Conservation (phyloP, 2,888 invertebrate genomes). For the Piscicola geometra region DNA sequence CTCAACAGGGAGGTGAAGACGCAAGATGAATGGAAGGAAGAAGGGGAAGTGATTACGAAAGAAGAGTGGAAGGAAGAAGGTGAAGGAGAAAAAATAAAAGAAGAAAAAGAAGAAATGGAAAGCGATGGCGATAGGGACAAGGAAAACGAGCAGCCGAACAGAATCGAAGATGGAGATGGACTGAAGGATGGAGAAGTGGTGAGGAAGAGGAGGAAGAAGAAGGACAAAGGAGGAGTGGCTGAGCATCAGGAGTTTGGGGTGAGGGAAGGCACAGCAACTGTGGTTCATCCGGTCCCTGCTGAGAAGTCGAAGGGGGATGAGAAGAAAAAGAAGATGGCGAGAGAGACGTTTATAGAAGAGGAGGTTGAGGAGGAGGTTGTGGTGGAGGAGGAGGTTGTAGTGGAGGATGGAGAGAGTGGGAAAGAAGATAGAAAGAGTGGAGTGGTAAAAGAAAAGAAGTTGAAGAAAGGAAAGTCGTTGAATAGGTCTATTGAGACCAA, state of each 20-base stretch:
- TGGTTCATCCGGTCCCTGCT: too few species aligned
- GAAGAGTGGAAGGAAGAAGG: background rate
- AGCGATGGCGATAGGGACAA: background rate
- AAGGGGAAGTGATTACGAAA: background rate
- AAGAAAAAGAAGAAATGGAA: background rate
- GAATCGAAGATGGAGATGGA: background rate
- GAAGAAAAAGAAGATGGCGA: too few species aligned
- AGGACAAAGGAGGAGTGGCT: too few species aligned
- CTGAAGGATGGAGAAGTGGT: background rate
- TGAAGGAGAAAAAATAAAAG: background rate
- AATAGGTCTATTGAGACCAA: constrained; percentile 27
- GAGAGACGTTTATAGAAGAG: too few species aligned
- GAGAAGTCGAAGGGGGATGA: too few species aligned
- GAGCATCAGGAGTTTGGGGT: too few species aligned
- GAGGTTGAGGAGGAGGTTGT: background rate
- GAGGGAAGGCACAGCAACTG: too few species aligned
- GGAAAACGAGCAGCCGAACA: background rate
- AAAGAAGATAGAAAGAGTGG: background rate
- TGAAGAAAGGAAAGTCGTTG: background rate
- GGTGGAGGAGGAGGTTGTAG: background rate
- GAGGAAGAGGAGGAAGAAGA: too few species aligned
- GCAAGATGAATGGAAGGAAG: background rate
- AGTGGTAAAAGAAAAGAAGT: background rate
- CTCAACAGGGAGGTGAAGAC: background rate
- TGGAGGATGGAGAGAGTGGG: background rate